These are phyloP conservation scores for Conchocele bisecta DNA, from an alignment of 2,888 invertebrate species.

Conservation along the genomic window DNA sequence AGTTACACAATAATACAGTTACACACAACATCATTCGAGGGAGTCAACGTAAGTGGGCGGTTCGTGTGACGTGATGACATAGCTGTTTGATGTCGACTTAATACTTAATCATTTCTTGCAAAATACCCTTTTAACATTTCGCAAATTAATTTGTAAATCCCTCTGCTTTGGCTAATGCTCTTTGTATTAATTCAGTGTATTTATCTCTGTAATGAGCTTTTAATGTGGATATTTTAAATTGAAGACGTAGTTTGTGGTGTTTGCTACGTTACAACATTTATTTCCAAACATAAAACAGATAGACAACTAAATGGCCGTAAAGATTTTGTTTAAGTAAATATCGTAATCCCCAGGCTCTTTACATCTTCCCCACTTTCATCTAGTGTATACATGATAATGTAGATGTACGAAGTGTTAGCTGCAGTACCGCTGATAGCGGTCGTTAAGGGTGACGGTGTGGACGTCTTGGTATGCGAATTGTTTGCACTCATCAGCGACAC, in stretches of 20 bases:
- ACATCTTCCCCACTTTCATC: slow-evolving; percentile 55
- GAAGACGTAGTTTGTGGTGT: slow-evolving; percentile 42
- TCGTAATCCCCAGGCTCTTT: slow-evolving; percentile 44
- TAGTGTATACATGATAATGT: slow-evolving; percentile 50
- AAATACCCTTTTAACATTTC: slow-evolving; percentile 53
- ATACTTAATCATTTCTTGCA: too few species aligned
- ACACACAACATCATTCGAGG: too few species aligned
- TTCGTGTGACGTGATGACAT: too few species aligned
- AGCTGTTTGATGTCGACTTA: too few species aligned
- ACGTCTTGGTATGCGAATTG: neutral
- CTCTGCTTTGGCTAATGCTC: slow-evolving; percentile 12
- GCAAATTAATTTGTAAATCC: slow-evolving; percentile 31
- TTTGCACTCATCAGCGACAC: too few species aligned
- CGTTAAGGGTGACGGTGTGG: neutral
- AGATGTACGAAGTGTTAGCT: slow-evolving; percentile 7
- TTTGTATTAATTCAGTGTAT: slow-evolving; percentile 4
- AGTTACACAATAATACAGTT: too few species aligned
- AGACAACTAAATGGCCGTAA: slow-evolving; percentile 53
- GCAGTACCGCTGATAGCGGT: neutral
- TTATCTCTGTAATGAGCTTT: slow-evolving; percentile 41
- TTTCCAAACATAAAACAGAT: slow-evolving; percentile 54
- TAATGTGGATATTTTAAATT: slow-evolving; percentile 45
- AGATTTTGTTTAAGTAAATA: slow-evolving; percentile 57
- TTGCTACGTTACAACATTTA: slow-evolving; percentile 56
- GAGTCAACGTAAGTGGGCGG: too few species aligned